phyloP scores from a whole-genome alignment of 2,113 vertebrate species.

The Scatophagus argus region DNA sequence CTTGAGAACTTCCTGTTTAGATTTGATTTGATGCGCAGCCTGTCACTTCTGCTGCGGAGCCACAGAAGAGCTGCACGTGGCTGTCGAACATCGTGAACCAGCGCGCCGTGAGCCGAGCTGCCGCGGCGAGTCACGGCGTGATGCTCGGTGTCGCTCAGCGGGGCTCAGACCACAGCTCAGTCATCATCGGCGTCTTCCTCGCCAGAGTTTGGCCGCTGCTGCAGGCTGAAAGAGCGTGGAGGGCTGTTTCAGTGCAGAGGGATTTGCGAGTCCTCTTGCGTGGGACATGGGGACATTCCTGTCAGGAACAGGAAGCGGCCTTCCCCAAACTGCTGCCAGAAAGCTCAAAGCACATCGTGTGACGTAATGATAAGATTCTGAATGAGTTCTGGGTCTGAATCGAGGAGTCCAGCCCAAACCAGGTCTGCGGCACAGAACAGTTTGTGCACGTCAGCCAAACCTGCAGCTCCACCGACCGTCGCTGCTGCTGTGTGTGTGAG shows the following conservation, averaged over 20 bases:
- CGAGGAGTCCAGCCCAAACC: neutral
- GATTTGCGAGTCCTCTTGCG: too few relatives aligned
- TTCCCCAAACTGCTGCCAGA: neutral
- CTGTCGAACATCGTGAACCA: conserved; percentile 34
- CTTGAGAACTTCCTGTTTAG: too few relatives aligned
- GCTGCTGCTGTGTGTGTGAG: neutral
- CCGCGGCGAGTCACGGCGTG: conserved; percentile 6
- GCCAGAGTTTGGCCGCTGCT: too few relatives aligned
- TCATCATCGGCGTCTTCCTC: too few relatives aligned
- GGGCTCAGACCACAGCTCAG: neutral
- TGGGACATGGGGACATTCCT: neutral
- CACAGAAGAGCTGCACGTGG: neutral
- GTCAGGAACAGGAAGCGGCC: neutral
- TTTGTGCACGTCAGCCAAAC: neutral
- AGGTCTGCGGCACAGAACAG: neutral
- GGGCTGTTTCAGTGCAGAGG: too few relatives aligned
- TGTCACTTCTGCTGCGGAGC: neutral
- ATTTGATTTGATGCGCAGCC: neutral
- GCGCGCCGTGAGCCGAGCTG: conserved; percentile 5
- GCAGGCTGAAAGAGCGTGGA: too few relatives aligned
- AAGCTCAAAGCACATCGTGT: neutral
- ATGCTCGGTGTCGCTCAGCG: neutral
- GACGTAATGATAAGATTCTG: too few relatives aligned
- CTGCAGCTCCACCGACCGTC: neutral
- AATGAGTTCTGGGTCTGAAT: neutral